phyloP scores from a whole-genome alignment of 1,140 invertebrate species.

The Drosophila subpulchrella region DNA sequence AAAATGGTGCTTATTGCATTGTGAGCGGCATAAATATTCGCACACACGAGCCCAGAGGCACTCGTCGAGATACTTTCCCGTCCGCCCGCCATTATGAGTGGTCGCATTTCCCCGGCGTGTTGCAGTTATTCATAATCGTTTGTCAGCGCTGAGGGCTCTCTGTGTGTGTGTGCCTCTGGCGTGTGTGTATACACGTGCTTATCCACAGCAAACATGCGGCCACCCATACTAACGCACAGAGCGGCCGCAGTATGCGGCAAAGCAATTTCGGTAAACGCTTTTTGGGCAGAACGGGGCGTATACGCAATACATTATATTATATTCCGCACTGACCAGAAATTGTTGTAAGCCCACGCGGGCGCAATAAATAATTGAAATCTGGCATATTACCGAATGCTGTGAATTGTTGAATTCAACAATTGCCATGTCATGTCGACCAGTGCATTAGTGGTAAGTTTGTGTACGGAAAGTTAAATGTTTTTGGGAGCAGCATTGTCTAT shows the following conservation, averaged over 20 bases:
- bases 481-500: neutral
- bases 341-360: constrained; percentile 12
- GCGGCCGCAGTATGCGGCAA: constrained; percentile 61
- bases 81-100: constrained; percentile 22
- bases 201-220: constrained; percentile 15
- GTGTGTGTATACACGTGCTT: constrained; percentile 19
- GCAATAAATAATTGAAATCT: constrained; percentile 59
- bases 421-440: constrained; percentile 31
- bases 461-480: neutral
- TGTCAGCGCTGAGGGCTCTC: constrained; percentile 38
- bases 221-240: constrained; percentile 41
- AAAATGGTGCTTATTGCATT: constrained; percentile 68
- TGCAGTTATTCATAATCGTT: constrained; percentile 77
- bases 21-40: constrained; percentile 53
- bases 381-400: constrained; percentile 10
- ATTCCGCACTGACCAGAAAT: constrained; percentile 41
- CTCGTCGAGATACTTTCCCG: constrained; percentile 11
- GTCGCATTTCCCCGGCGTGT: constrained; percentile 21
- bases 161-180: constrained; percentile 26
- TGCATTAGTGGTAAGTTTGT: constrained; percentile 32
- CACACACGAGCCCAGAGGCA: constrained; percentile 16
- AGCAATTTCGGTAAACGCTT: constrained; percentile 62
- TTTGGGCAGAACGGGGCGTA: constrained; percentile 47
- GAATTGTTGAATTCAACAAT: constrained; percentile 34
- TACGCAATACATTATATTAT: constrained; percentile 66